A percentile compares a stretch with the other conserved stretches of the same genome.
These are phyloP conservation scores for Mechanitis mazaeus DNA, from an alignment of 2,888 invertebrate species.

Conservation along the genomic window DNA sequence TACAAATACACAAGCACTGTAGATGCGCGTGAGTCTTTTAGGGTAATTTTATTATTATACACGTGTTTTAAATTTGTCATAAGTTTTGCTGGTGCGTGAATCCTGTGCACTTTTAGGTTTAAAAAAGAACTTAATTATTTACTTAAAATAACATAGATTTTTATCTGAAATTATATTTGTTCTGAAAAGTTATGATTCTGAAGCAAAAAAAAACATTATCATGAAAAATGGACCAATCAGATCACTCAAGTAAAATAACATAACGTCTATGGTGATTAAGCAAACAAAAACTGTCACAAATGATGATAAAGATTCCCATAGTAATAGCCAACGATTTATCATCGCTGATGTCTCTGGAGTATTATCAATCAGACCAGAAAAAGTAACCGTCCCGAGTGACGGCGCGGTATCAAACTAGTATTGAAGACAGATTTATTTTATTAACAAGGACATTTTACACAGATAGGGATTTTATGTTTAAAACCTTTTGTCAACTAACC, in stretches of 20 bases:
- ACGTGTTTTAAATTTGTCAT: slow-evolving; percentile 22
- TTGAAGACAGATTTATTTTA: too few relatives aligned
- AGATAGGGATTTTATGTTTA: too few relatives aligned
- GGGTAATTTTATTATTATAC: slow-evolving; percentile 26
- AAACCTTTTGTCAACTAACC: too few relatives aligned
- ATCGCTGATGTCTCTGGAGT: slow-evolving; percentile 30
- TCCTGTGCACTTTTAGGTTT: slow-evolving; percentile 15
- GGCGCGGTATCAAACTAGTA: too few relatives aligned
- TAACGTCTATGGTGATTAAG: background rate
- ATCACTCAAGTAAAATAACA: background rate
- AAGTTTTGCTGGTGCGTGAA: slow-evolving; percentile 16
- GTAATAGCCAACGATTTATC: slow-evolving; percentile 33
- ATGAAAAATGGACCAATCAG: too few relatives aligned
- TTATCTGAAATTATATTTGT: too few relatives aligned
- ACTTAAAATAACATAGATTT: background rate
- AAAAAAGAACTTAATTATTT: background rate
- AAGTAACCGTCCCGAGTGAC: slow-evolving; percentile 16
- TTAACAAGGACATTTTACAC: too few relatives aligned
- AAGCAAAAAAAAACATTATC: too few relatives aligned
- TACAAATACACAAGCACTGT: slow-evolving; percentile 12
- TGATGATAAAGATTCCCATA: slow-evolving; percentile 23
- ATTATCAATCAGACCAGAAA: slow-evolving; percentile 30
- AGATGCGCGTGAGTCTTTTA: slow-evolving; percentile 20
- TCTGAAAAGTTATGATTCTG: too few relatives aligned
- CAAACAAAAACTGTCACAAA: slow-evolving; percentile 28